A percentile compares a stretch with the other conserved stretches of the same genome.
phyloP scores from a whole-genome alignment of 92 coral and sea anemone genomes.

The Virgularia gustaviana region DNA sequence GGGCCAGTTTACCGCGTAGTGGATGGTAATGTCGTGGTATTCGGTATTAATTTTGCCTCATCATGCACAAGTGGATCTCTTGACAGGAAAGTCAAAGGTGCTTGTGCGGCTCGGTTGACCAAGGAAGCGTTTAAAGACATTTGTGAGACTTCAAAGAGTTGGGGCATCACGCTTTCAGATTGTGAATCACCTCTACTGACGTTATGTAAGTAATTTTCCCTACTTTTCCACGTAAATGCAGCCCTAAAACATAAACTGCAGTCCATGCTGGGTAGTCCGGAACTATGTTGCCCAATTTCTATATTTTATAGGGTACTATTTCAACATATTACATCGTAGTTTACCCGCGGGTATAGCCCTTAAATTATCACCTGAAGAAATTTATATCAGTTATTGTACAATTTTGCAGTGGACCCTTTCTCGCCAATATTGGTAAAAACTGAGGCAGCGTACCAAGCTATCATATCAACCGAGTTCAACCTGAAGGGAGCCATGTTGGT shows the following conservation, averaged over 20 bases:
- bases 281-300: neutral
- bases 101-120: conserved; percentile 9
- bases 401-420: neutral
- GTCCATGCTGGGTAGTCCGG: neutral
- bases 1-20: conserved; percentile 15
- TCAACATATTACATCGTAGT: neutral
- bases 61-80: conserved; percentile 25
- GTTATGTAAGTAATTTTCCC: neutral
- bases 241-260: too few relatives aligned
- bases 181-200: neutral
- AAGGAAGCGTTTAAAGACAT: conserved; percentile 22
- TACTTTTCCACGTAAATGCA: neutral
- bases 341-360: neutral
- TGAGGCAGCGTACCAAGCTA: neutral
- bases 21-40: neutral
- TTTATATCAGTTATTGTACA: neutral
- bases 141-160: neutral
- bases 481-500: neutral
- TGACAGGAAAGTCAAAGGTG: neutral
- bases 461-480: neutral
- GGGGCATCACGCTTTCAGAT: neutral
- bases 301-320: neutral
- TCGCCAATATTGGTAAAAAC: conserved; percentile 1
- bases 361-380: neutral
- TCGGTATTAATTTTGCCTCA: conserved; percentile 11